Conservation (phyloP, 30 jellyfish, hydroid and myxozoan species). For the Cassiopea andromeda region DNA sequence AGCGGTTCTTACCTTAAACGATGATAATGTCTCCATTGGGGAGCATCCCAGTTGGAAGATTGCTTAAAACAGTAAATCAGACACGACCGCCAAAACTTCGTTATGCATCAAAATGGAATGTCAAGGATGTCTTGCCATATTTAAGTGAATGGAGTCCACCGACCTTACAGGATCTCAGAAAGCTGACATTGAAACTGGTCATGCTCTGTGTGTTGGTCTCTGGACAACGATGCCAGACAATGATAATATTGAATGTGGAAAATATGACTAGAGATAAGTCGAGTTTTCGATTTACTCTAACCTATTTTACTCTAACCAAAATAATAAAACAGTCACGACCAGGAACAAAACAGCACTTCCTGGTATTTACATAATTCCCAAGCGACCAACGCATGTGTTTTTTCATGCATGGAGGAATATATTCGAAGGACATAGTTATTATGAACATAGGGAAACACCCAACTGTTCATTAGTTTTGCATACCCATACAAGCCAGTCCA, state of each 20-base stretch:
- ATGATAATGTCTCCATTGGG: no score
- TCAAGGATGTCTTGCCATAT: not conserved
- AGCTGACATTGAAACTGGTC: conserved; percentile 1
- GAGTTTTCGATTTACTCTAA: not conserved
- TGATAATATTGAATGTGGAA: not conserved
- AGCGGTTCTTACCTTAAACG: no score
- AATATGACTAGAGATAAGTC: not conserved
- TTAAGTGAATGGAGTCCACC: conserved; percentile 10
- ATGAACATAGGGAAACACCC: not conserved
- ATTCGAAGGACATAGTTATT: not conserved
- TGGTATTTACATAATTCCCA: not conserved
- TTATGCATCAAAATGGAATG: not conserved
- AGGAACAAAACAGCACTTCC: not conserved
- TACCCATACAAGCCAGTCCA: conserved; percentile 6
- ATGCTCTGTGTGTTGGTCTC: not conserved
- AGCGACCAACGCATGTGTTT: not conserved
- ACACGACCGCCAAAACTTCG: no score
- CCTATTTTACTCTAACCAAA: not conserved
- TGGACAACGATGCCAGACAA: conserved; percentile 13
- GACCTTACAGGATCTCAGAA: not conserved
- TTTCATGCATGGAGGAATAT: not conserved
- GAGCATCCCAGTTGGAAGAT: no score
- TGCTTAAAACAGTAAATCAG: no score
- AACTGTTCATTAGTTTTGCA: not conserved
- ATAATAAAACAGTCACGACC: not conserved